These are phyloP conservation scores for Steatornis caripensis DNA, from an alignment of 2,113 vertebrate genomes.

Conservation along the genomic window DNA sequence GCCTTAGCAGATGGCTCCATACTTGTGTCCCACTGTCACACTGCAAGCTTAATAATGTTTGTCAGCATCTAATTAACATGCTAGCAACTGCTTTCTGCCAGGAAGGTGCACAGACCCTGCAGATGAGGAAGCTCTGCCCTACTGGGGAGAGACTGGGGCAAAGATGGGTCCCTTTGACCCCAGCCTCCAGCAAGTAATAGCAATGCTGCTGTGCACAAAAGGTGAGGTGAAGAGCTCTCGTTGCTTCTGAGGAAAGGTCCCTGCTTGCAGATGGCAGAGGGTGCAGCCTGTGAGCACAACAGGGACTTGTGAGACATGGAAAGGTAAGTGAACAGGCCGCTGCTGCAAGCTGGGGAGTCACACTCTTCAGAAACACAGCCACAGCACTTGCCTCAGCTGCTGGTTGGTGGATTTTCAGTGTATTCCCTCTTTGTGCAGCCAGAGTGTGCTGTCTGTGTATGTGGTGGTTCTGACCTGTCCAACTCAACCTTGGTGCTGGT, in stretches of 20 bases:
- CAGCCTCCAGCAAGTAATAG: background rate
- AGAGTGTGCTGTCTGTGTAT: background rate
- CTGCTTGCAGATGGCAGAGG: background rate
- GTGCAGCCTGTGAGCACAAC: background rate
- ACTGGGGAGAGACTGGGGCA: background rate
- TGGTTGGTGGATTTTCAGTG: background rate
- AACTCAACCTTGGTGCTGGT: background rate
- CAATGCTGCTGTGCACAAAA: background rate
- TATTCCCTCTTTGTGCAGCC: background rate
- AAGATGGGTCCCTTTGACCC: background rate
- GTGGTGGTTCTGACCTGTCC: background rate
- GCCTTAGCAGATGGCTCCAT: background rate
- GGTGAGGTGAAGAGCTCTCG: background rate
- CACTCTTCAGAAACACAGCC: background rate
- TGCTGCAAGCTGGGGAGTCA: background rate
- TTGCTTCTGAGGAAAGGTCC: background rate
- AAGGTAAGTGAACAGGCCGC: background rate
- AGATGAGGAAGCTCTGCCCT: background rate
- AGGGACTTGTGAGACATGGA: background rate
- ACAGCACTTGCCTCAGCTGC: background rate
- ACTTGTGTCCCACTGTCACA: accelerated
- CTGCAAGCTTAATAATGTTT: background rate
- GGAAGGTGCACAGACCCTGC: background rate
- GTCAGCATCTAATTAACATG: background rate
- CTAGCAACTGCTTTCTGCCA: background rate